phyloP scores from a whole-genome alignment of 1,140 invertebrate genomes.

The Lasioglossum baleicum region DNA sequence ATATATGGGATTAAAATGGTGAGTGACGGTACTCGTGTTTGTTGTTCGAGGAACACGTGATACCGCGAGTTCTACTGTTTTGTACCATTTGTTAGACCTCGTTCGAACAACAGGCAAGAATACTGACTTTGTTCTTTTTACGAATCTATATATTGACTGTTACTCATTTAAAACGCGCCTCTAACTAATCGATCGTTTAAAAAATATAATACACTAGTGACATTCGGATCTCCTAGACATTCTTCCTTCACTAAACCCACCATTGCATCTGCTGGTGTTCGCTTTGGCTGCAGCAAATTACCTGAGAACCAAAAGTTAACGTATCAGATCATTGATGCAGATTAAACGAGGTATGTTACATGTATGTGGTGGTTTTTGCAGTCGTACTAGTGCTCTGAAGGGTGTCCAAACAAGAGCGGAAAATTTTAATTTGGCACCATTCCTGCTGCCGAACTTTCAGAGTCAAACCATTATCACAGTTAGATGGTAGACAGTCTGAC shows the following conservation, averaged over 20 bases:
- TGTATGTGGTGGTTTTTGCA: too few species aligned
- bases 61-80: neutral
- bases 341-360: too few species aligned
- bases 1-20: too few species aligned
- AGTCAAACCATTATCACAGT: too few species aligned
- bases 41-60: neutral
- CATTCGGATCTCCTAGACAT: constrained; percentile 54
- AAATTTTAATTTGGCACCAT: too few species aligned
- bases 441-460: too few species aligned
- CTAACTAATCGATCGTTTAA: constrained; percentile 15
- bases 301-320: constrained; percentile 45
- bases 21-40: neutral
- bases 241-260: constrained; percentile 63
- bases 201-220: constrained; percentile 42
- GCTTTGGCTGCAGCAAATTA: constrained; percentile 78
- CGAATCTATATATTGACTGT: neutral
- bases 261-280: constrained; percentile 72
- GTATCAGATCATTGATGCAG: too few species aligned
- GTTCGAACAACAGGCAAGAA: neutral
- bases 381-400: too few species aligned
- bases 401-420: too few species aligned
- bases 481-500: too few species aligned
- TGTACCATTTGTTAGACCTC: neutral
- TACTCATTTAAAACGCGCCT: constrained; percentile 22
- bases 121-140: neutral